Conservation (phyloP, 2,888 invertebrate species). For the Eupeodes luniger region DNA sequence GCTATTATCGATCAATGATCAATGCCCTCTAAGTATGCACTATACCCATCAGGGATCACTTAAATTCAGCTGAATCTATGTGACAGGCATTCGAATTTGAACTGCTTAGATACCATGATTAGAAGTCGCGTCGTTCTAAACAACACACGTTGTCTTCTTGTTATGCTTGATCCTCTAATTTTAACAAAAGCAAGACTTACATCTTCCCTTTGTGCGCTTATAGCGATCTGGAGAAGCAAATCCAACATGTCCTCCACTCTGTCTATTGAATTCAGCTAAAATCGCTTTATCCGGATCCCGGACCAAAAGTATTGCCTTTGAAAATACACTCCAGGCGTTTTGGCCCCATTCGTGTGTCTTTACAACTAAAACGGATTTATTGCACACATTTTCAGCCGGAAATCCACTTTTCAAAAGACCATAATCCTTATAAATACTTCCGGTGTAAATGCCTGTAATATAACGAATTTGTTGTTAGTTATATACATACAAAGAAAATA, state of each 20-base stretch:
- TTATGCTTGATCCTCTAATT: too few relatives aligned
- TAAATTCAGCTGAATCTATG: too few relatives aligned
- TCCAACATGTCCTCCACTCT: conserved; percentile 92
- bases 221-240: conserved; percentile 89
- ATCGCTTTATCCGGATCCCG: conserved; percentile 89
- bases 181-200: conserved; percentile 82
- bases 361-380: conserved; percentile 91
- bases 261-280: conserved; percentile 91
- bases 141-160: too few relatives aligned
- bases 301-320: conserved; percentile 89
- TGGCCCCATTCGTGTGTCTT: conserved; percentile 92
- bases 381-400: conserved; percentile 90
- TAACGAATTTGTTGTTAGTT: neutral
- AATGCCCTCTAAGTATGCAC: too few relatives aligned
- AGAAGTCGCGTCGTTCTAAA: too few relatives aligned
- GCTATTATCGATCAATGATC: too few relatives aligned
- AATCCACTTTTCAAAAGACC: conserved; percentile 91
- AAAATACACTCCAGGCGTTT: conserved; percentile 86
- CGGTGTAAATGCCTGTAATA: conserved; percentile 88
- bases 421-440: conserved; percentile 93
- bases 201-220: conserved; percentile 87
- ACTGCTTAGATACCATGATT: too few relatives aligned
- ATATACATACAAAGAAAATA: conserved; percentile 37
- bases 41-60: too few relatives aligned
- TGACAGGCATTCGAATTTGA: too few relatives aligned